Evolutionary conservation across 2,797 vertebrate species (phyloP).

Genomic region (Crypturellus tataupa): DNA sequence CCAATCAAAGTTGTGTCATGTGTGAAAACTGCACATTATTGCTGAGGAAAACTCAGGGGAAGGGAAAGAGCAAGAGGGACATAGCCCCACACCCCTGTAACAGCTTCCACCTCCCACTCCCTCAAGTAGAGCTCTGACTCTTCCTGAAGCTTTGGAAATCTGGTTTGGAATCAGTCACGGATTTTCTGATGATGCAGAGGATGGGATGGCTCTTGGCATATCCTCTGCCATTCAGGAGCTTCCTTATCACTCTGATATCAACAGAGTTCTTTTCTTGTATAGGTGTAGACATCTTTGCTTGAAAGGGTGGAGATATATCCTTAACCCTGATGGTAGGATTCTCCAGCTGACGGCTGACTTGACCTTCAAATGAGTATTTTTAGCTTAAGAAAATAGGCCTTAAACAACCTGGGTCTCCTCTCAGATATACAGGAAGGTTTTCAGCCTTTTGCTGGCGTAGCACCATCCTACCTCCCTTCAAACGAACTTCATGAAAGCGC

Average conservation of each 20-base stretch:
- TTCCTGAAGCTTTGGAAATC: too few species aligned
- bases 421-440: not conserved
- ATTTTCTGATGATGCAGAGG: too few species aligned
- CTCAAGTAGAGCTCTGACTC: too few species aligned
- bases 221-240: not conserved
- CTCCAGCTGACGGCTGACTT: not conserved
- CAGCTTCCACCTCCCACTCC: too few species aligned
- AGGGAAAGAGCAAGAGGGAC: too few species aligned
- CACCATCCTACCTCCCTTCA: rapidly evolving
- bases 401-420: not conserved
- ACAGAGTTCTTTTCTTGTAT: not conserved
- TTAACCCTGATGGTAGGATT: not conserved
- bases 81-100: too few species aligned
- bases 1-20: not conserved
- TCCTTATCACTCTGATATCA: rapidly evolving
- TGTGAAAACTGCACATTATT: rapidly evolving
- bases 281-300: not conserved
- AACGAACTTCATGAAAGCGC: not conserved
- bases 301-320: not conserved
- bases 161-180: too few species aligned
- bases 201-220: too few species aligned
- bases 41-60: not conserved
- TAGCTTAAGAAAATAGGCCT: not conserved
- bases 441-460: not conserved
- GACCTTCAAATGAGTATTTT: not conserved